phyloP scores from a whole-genome alignment of 2,113 vertebrate genomes.

The Gila orcuttii region DNA sequence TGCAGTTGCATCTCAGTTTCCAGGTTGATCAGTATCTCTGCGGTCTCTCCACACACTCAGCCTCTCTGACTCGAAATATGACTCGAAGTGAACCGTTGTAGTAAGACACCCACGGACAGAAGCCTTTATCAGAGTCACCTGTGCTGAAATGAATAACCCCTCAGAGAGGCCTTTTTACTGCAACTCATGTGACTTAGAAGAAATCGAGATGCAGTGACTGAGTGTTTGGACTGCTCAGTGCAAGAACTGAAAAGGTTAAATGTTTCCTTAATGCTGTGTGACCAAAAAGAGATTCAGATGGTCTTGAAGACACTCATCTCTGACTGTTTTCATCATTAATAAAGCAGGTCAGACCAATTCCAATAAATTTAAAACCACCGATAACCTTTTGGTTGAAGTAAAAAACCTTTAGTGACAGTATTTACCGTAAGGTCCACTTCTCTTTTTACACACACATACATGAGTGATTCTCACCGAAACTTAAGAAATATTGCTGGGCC shows the following conservation, averaged over 20 bases:
- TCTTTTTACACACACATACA: not conserved
- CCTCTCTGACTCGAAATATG: constrained; percentile 46
- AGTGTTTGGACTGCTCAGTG: constrained; percentile 18
- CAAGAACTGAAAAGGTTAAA: constrained; percentile 34
- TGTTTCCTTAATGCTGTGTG: not conserved
- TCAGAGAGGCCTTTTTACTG: constrained; percentile 44
- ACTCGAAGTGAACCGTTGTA: constrained; percentile 22
- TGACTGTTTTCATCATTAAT: not conserved
- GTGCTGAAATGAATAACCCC: constrained; percentile 53
- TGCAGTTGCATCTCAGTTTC: not conserved
- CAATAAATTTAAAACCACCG: not conserved
- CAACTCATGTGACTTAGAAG: constrained; percentile 68
- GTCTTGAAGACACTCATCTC: constrained; percentile 17
- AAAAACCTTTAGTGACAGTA: not conserved
- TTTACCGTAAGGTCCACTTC: not conserved
- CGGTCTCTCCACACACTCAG: not conserved
- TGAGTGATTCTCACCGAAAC: too few species aligned
- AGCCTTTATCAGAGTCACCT: constrained; percentile 33
- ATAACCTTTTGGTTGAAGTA: not conserved
- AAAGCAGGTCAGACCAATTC: constrained; percentile 2
- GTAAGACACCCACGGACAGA: constrained; percentile 53
- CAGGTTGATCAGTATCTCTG: not conserved
- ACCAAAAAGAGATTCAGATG: not conserved
- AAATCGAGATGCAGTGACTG: constrained; percentile 53
- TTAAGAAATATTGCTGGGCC: too few species aligned